A percentile compares a stretch with the other conserved stretches of the same genome.
phyloP scores from a whole-genome alignment of 1,140 invertebrate species.

The Drusus annulatus region DNA sequence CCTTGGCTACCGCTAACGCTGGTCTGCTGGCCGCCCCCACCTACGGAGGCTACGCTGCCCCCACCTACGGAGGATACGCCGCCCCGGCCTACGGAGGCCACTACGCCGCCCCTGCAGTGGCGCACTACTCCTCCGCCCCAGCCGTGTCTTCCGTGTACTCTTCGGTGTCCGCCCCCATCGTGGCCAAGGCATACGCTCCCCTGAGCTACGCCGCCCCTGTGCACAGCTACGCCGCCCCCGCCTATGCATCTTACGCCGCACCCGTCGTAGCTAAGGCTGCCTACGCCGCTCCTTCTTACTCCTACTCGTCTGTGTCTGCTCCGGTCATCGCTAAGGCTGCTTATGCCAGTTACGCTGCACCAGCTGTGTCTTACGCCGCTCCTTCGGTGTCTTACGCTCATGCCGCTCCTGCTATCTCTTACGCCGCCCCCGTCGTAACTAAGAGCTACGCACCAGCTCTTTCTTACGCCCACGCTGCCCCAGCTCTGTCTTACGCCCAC shows the following conservation, averaged over 20 bases:
- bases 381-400: conserved; percentile 49
- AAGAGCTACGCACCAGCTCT: conserved; percentile 50
- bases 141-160: conserved; percentile 34
- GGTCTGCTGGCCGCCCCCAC: conserved; percentile 10
- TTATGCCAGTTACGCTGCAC: conserved; percentile 60
- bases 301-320: conserved; percentile 35
- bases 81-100: conserved; percentile 40
- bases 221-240: conserved; percentile 57
- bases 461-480: conserved; percentile 45
- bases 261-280: conserved; percentile 60
- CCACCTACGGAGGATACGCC: conserved; percentile 6
- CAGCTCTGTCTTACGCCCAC: conserved; percentile 47
- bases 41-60: background rate
- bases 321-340: conserved; percentile 59
- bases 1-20: conserved; percentile 63
- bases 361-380: conserved; percentile 8
- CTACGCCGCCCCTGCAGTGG: conserved; percentile 48
- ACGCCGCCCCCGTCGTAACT: conserved; percentile 55
- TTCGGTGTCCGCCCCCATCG: conserved; percentile 59
- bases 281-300: conserved; percentile 52
- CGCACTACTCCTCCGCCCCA: conserved; percentile 48
- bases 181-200: conserved; percentile 35
- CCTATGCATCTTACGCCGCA: conserved; percentile 59
- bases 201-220: conserved; percentile 46
- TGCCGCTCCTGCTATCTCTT: conserved; percentile 53